Percentiles rank a stretch among this genome's conserved stretches.
phyloP scores from a whole-genome alignment of 2,888 invertebrate species.

The Agrochola lychnidis region DNA sequence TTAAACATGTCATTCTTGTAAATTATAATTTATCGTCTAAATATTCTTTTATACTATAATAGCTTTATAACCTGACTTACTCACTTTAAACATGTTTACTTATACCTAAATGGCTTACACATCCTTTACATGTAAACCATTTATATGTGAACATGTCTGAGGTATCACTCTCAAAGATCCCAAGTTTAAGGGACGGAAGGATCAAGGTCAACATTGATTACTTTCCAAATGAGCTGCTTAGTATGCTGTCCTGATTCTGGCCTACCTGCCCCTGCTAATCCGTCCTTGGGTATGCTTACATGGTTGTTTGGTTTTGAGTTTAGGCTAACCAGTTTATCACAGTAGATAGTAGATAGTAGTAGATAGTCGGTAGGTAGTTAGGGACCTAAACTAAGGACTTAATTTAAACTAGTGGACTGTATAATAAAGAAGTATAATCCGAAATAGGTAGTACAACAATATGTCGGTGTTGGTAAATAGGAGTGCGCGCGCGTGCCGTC shows the following conservation, averaged over 20 bases:
- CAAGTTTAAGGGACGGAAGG: not conserved
- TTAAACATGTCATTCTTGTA: too few relatives aligned
- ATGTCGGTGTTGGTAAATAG: too few relatives aligned
- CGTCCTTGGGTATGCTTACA: not conserved
- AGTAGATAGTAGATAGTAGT: too few relatives aligned
- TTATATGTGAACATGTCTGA: not conserved
- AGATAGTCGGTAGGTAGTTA: too few relatives aligned
- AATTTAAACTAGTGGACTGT: too few relatives aligned
- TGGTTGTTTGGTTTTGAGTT: slow-evolving; percentile 22
- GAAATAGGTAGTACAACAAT: too few relatives aligned
- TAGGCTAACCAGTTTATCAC: not conserved
- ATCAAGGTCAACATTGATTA: slow-evolving; percentile 40
- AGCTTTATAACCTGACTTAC: too few relatives aligned
- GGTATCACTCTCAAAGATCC: slow-evolving; percentile 1
- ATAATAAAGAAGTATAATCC: too few relatives aligned
- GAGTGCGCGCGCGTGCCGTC: too few relatives aligned
- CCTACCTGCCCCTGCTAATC: slow-evolving; percentile 32
- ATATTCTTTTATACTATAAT: too few relatives aligned
- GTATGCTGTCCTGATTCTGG: slow-evolving; percentile 27
- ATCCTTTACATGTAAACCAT: not conserved
- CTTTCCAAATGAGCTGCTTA: slow-evolving; percentile 34
- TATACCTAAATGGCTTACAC: not conserved
- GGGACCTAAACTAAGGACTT: too few relatives aligned
- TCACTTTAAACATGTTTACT: not conserved
- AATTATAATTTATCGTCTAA: too few relatives aligned